phyloP scores from a whole-genome alignment of 2,797 vertebrate species.

The Toxotes lorentzi region DNA sequence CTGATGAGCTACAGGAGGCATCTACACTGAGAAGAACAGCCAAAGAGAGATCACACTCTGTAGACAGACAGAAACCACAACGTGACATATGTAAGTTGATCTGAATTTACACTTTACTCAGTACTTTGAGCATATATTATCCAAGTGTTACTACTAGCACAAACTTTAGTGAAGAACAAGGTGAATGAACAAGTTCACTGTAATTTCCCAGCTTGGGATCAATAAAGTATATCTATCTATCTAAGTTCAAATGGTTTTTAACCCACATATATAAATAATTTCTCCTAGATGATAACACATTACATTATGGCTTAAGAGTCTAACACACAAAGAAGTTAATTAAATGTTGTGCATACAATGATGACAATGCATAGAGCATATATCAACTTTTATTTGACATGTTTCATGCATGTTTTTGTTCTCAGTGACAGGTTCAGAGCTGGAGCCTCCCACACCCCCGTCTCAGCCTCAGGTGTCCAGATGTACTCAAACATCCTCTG shows the following conservation, averaged over 20 bases:
- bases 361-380: background rate
- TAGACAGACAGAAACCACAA: constrained; percentile 60
- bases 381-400: background rate
- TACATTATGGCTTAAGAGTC: background rate
- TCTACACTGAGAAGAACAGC: background rate
- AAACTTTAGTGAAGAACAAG: background rate
- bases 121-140: background rate
- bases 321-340: background rate
- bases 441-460: background rate
- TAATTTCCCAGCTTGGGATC: too few species aligned
- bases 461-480: constrained; percentile 54
- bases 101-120: background rate
- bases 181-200: background rate
- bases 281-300: background rate
- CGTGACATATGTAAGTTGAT: constrained; percentile 78
- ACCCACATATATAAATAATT: too few species aligned
- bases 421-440: constrained; percentile 59
- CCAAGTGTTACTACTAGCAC: too few species aligned
- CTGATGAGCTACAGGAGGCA: constrained; percentile 20
- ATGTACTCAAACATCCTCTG: constrained; percentile 39
- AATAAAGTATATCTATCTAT: too few species aligned
- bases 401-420: constrained; percentile 4
- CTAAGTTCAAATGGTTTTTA: too few species aligned
- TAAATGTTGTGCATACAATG: background rate
- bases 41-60: constrained; percentile 68